phyloP scores from a whole-genome alignment of 92 coral and sea anemone genomes.

The Zoanthus gigantus region DNA sequence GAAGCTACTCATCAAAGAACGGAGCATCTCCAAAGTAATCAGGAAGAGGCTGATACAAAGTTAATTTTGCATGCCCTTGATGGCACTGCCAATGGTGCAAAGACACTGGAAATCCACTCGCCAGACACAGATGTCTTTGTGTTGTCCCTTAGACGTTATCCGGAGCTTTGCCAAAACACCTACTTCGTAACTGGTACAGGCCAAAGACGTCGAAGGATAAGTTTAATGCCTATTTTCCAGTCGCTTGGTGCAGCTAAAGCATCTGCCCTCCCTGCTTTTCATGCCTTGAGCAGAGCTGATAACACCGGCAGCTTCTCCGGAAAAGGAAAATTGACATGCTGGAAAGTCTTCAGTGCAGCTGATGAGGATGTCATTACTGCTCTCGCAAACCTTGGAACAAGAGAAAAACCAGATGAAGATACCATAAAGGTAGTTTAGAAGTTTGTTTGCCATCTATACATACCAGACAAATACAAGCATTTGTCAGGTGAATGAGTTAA shows the following conservation, averaged over 20 bases:
- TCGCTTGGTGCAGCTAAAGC: constrained; percentile 50
- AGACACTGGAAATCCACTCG: constrained; percentile 7
- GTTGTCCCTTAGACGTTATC: constrained; percentile 42
- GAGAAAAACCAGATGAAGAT: constrained; percentile 1
- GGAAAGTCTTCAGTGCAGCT: constrained; percentile 14
- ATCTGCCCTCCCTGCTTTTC: constrained; percentile 56
- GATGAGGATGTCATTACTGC: constrained; percentile 19
- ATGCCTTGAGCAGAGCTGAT: background rate
- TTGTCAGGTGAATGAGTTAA: constrained; percentile 9
- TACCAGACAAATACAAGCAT: background rate
- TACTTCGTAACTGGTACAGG: constrained; percentile 50
- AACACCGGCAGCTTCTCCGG: constrained; percentile 38
- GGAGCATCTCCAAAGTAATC: constrained; percentile 32
- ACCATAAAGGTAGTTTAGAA: background rate
- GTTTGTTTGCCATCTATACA: constrained; percentile 8
- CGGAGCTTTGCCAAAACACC: constrained; percentile 35
- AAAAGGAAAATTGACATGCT: constrained; percentile 28
- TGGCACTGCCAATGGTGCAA: constrained; percentile 56
- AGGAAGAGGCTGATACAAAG: background rate
- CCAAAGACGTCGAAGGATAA: constrained; percentile 40
- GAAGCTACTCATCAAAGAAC: constrained; percentile 38
- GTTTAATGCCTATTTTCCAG: constrained; percentile 39
- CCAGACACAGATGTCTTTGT: constrained; percentile 39
- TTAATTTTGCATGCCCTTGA: constrained; percentile 29
- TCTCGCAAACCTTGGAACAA: background rate